Evolutionary conservation across 2,113 vertebrate species (phyloP), one percentile per base, ranked within the genome.

Genomic region (human): DNA sequence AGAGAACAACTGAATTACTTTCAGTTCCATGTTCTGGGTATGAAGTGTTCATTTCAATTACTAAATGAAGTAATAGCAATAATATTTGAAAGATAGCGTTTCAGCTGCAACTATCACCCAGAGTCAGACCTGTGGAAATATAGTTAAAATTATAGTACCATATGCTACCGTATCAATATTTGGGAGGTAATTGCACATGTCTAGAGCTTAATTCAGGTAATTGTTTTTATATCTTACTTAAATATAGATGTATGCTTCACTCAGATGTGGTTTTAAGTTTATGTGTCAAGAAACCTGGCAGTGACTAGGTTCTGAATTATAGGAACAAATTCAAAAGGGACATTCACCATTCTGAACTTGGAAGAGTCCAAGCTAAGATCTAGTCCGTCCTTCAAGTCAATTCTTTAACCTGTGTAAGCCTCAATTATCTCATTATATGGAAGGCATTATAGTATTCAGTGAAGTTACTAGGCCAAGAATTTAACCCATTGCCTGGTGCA

Each of bases 21-120:
- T 78, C 57, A 85, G 72, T 66, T 82, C 59, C 48, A 38, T 43
- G 17, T 55, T 90, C 76, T 90, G 52, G 13, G 30, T 68, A 43
- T 87, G 70, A 78, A 89, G n/a, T 80, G 30, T 93, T 88, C 55
- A 48, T 93, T 76, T 82, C 17, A 52, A 52, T 91, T 89, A 81
- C 23, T 75, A 45, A 93, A 84, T 57, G 85, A 91, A 95, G 6
- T 52, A 80, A 70, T 20, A 23, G 17, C 48, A 32, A 50, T 38
- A 66, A 83, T 82, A 91, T 89, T 73, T 90, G 40, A 66, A 90
- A 87, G 55, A 5, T 8, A 66, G 59, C 17, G 9, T 83, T 96
- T 73, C 35, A 52, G 18, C 27, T 92, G 5, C 2, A 66, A 20
- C 48, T 96, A 1, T 84, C 30, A 64, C 68, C 18, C 10, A 89